Evolutionary conservation across 2,888 invertebrate genomes (phyloP).

Genomic region (Sturmia bella): DNA sequence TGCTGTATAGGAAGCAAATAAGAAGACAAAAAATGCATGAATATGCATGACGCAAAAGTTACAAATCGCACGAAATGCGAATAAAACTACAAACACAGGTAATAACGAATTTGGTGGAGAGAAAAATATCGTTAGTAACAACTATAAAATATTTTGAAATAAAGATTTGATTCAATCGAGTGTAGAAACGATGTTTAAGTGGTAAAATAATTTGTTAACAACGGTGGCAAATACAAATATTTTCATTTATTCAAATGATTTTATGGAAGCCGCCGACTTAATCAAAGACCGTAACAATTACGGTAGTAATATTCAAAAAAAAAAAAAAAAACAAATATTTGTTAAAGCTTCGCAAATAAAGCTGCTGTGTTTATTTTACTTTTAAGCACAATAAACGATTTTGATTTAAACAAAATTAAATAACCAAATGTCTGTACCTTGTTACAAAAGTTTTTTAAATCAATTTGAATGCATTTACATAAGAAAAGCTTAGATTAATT

Average conservation of each 20-base stretch:
- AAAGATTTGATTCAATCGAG: not conserved
- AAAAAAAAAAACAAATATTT: too few species aligned
- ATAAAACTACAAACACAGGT: slow-evolving; percentile 27
- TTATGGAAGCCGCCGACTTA: too few species aligned
- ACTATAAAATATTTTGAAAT: slow-evolving; percentile 9
- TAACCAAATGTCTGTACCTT: too few species aligned
- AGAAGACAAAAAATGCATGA: slow-evolving; percentile 52
- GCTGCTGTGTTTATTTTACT: too few species aligned
- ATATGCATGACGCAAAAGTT: slow-evolving; percentile 58
- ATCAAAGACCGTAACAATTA: too few species aligned
- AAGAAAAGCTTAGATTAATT: too few species aligned
- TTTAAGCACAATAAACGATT: too few species aligned
- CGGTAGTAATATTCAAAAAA: too few species aligned
- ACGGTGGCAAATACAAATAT: slow-evolving; percentile 2
- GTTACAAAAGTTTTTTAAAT: too few species aligned
- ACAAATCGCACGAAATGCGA: slow-evolving; percentile 65
- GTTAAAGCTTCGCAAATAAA: too few species aligned
- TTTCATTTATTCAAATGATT: not conserved
- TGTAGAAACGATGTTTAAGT: slow-evolving; percentile 19
- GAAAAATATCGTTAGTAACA: slow-evolving; percentile 12
- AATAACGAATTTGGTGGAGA: slow-evolving; percentile 12
- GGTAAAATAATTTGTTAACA: slow-evolving; percentile 49
- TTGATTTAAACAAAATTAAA: too few species aligned
- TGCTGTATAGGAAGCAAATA: slow-evolving; percentile 54
- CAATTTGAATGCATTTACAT: too few species aligned